phyloP scores from a whole-genome alignment of 2,113 vertebrate genomes.

The Rutilus rutilus region DNA sequence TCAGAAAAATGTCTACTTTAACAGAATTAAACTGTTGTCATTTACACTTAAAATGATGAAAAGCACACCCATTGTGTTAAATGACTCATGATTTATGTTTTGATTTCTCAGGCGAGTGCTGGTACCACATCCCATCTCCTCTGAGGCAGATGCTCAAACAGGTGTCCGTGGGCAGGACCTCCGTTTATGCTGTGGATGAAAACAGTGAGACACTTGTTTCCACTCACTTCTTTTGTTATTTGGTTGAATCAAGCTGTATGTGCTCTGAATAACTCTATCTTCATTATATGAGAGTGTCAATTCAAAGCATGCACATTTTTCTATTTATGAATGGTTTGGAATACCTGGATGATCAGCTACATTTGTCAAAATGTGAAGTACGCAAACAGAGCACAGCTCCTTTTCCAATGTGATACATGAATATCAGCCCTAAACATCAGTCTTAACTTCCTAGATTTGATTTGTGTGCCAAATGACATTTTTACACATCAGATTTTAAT shows the following conservation, averaged over 20 bases:
- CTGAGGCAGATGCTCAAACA: conserved; percentile 87
- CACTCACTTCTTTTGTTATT: not conserved
- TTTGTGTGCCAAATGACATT: not conserved
- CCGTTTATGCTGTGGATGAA: conserved; percentile 90
- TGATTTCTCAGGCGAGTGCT: conserved; percentile 85
- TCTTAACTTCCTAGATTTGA: too few species aligned
- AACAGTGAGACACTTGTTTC: conserved; percentile 77
- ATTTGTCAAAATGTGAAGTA: not conserved
- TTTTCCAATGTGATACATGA: too few species aligned
- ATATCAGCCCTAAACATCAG: too few species aligned
- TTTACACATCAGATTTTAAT: not conserved
- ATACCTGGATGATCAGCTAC: not conserved
- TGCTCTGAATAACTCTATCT: not conserved
- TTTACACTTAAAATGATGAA: not conserved
- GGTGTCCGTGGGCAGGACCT: conserved; percentile 91
- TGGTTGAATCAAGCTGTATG: not conserved
- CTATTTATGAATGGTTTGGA: not conserved
- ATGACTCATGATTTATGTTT: not conserved
- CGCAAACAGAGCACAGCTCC: too few species aligned
- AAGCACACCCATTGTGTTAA: not conserved
- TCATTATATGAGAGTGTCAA: not conserved
- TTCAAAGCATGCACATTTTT: too few species aligned
- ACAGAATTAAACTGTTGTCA: too few species aligned
- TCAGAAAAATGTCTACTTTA: not conserved
- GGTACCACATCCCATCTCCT: conserved; percentile 96